Conservation (phyloP, 2,797 vertebrate genomes). For the Parauchenoglanis punctatus region DNA sequence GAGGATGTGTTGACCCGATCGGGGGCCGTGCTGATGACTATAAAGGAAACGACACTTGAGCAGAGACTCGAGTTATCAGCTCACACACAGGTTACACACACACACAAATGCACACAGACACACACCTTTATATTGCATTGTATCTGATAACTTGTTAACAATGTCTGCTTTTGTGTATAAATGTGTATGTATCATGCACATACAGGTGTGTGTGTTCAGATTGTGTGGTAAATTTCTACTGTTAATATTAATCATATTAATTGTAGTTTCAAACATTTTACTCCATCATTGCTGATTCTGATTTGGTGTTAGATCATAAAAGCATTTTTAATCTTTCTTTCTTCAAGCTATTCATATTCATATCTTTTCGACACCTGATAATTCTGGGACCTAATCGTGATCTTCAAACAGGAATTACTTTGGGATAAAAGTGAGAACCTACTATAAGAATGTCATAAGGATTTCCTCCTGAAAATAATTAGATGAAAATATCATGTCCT, state of each 20-base stretch:
- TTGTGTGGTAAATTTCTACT: background rate
- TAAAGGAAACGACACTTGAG: constrained; percentile 60
- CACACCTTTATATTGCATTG: background rate
- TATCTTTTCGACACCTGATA: background rate
- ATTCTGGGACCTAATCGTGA: background rate
- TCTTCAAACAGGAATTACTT: background rate
- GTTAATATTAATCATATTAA: background rate
- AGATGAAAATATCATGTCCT: background rate
- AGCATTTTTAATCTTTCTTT: background rate
- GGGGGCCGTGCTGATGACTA: constrained; percentile 65
- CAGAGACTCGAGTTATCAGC: constrained; percentile 54
- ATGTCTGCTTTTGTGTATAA: background rate
- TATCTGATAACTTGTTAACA: background rate
- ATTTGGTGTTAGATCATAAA: background rate
- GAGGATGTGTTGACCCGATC: constrained; percentile 63
- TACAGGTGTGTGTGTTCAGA: background rate
- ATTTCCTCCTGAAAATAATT: background rate
- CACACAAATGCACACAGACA: background rate
- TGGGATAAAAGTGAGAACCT: background rate
- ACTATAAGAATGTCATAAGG: background rate
- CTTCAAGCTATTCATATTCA: background rate
- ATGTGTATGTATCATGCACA: background rate
- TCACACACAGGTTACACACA: constrained; percentile 58
- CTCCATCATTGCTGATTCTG: background rate
- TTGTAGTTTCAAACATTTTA: background rate